phyloP scores from a whole-genome alignment of 1,140 invertebrate species.

The Ectropis grisescens region DNA sequence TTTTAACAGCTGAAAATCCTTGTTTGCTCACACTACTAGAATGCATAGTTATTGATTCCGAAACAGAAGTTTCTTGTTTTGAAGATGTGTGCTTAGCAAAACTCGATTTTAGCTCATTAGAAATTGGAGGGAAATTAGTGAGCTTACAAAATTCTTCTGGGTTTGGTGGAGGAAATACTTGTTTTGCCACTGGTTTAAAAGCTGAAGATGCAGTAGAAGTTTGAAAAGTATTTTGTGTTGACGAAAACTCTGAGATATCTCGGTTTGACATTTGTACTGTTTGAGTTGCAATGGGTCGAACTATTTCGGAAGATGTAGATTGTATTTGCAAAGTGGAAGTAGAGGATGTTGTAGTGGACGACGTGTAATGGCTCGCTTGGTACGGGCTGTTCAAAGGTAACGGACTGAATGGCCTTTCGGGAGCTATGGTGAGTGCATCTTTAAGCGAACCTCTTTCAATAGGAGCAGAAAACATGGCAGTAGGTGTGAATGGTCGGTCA shows the following conservation, averaged over 20 bases:
- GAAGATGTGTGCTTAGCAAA: slow-evolving; percentile 26
- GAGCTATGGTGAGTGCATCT: slow-evolving; percentile 75
- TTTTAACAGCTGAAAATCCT: slow-evolving; percentile 40
- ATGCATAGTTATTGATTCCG: slow-evolving; percentile 25
- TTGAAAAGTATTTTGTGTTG: slow-evolving; percentile 52
- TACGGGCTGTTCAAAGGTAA: slow-evolving; percentile 37
- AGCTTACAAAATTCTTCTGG: slow-evolving; percentile 42
- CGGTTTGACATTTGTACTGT: slow-evolving; percentile 25
- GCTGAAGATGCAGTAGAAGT: slow-evolving; percentile 49
- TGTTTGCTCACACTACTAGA: slow-evolving; percentile 19
- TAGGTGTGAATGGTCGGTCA: slow-evolving; percentile 74
- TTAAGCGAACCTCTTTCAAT: slow-evolving; percentile 70
- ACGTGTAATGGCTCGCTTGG: slow-evolving; percentile 21
- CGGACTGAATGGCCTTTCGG: slow-evolving; percentile 72
- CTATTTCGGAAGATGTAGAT: slow-evolving; percentile 21
- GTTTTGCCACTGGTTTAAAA: slow-evolving; percentile 57
- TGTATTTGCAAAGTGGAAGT: slow-evolving; percentile 10
- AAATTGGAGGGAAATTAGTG: slow-evolving; percentile 48
- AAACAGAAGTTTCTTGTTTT: slow-evolving; percentile 23
- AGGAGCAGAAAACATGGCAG: slow-evolving; percentile 23
- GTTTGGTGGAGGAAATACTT: slow-evolving; percentile 46
- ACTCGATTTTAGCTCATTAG: slow-evolving; percentile 41
- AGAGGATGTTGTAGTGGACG: slow-evolving; percentile 21
- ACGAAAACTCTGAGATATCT: slow-evolving; percentile 30
- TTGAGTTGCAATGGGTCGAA: slow-evolving; percentile 34